Conservation (phyloP, 2,797 vertebrate genomes). For the Notoglanidium macrostoma region DNA sequence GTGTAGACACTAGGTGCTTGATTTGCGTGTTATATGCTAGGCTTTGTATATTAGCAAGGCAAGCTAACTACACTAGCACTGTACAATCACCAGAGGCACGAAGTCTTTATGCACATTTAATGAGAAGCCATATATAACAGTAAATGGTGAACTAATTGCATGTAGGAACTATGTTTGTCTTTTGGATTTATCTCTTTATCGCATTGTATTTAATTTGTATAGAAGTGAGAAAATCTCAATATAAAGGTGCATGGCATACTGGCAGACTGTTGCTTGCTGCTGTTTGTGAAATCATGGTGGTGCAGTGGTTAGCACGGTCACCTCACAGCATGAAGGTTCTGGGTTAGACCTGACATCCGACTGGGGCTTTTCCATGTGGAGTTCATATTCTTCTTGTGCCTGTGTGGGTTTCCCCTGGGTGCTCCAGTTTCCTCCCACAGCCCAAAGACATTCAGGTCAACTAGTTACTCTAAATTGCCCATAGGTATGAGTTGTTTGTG, state of each 20-base stretch:
- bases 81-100: not conserved
- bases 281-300: not conserved
- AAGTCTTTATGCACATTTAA: not conserved
- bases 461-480: no score
- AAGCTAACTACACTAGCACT: not conserved
- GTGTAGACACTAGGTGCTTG: not conserved
- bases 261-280: not conserved
- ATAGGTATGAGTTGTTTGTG: no score
- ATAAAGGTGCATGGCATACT: not conserved
- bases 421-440: no score
- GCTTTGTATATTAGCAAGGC: not conserved
- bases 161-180: not conserved
- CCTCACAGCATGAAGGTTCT: no score
- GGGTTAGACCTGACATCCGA: no score
- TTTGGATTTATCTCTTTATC: not conserved
- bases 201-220: not conserved
- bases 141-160: not conserved
- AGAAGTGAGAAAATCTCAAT: not conserved
- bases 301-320: not conserved
- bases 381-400: no score
- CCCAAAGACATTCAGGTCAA: no score
- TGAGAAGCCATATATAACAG: not conserved
- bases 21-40: conserved; percentile 5
- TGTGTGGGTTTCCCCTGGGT: no score
- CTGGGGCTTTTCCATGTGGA: no score